phyloP scores from a whole-genome alignment of 2,797 vertebrate species.

The Denticeps clupeoides region DNA sequence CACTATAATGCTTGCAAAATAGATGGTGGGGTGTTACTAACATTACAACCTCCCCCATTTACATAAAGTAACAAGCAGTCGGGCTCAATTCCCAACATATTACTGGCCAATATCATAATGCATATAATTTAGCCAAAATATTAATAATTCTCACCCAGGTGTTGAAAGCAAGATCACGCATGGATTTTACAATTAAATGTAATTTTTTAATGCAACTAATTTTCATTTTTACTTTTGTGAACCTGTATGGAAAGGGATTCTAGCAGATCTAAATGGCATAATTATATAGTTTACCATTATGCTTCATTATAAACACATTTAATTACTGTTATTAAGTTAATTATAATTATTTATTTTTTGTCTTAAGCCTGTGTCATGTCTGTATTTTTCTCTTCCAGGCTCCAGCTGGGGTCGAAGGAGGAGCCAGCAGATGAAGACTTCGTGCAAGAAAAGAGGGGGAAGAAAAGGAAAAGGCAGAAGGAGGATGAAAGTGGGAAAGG shows the following conservation, averaged over 20 bases:
- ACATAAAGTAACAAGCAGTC: no score
- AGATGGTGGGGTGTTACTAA: no score
- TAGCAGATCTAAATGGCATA: slow-evolving; percentile 36
- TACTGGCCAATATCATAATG: no score
- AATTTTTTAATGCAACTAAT: slow-evolving; percentile 37
- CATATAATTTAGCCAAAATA: no score
- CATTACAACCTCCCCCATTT: no score
- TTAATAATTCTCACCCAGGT: no score
- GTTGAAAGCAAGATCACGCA: no score
- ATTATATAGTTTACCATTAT: slow-evolving; percentile 49
- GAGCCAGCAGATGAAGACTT: slow-evolving; percentile 45
- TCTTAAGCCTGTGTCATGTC: no score
- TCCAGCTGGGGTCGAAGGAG: slow-evolving; percentile 26
- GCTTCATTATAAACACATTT: slow-evolving; percentile 34
- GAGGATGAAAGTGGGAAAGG: slow-evolving; percentile 12
- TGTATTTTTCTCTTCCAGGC: no score
- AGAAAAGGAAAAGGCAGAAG: slow-evolving; percentile 33
- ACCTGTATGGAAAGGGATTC: slow-evolving; percentile 33
- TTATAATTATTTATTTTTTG: no score
- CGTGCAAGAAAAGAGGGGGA: slow-evolving; percentile 34
- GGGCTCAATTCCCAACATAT: no score
- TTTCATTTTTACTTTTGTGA: slow-evolving; percentile 21
- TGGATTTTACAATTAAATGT: slow-evolving; percentile 33
- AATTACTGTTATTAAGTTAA: slow-evolving; percentile 48
- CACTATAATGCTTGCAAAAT: no score